phyloP scores from a whole-genome alignment of 2,888 invertebrate genomes.

The Ophion slaviceki region DNA sequence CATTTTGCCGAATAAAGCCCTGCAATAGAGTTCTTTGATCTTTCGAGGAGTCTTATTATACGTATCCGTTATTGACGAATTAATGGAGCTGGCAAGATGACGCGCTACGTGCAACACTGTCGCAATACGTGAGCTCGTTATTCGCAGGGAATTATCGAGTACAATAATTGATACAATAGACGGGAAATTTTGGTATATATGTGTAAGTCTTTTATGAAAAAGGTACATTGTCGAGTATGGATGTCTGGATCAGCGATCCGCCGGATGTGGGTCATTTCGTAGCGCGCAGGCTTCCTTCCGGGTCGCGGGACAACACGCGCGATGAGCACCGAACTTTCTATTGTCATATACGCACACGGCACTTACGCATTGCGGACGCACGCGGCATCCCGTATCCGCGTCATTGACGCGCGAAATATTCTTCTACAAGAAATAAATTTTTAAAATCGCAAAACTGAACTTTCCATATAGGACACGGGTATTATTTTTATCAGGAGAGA shows the following conservation, averaged over 20 bases:
- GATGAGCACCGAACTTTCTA: constrained; percentile 76
- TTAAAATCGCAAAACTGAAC: not conserved
- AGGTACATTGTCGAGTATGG: constrained; percentile 3
- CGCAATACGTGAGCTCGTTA: too few relatives aligned
- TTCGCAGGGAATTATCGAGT: too few relatives aligned
- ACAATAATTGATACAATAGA: constrained; percentile 4
- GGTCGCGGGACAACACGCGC: constrained; percentile 72
- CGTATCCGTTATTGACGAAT: too few relatives aligned
- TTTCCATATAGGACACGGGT: not conserved
- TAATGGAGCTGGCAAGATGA: too few relatives aligned
- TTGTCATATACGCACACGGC: constrained; percentile 71
- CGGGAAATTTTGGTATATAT: not conserved
- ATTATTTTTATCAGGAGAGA: constrained; percentile 1
- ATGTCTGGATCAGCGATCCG: constrained; percentile 50
- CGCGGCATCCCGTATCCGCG: constrained; percentile 49
- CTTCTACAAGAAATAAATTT: constrained; percentile 1
- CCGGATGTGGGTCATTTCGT: constrained; percentile 80
- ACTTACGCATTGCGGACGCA: constrained; percentile 48
- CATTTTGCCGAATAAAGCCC: too few relatives aligned
- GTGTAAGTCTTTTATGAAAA: not conserved
- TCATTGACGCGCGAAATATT: constrained; percentile 31
- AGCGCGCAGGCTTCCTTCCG: constrained; percentile 79
- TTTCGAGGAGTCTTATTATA: too few relatives aligned
- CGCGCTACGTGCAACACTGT: too few relatives aligned
- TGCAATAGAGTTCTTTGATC: too few relatives aligned